Conservation (phyloP, 2,888 invertebrate genomes). For the Platycheirus rosarum region DNA sequence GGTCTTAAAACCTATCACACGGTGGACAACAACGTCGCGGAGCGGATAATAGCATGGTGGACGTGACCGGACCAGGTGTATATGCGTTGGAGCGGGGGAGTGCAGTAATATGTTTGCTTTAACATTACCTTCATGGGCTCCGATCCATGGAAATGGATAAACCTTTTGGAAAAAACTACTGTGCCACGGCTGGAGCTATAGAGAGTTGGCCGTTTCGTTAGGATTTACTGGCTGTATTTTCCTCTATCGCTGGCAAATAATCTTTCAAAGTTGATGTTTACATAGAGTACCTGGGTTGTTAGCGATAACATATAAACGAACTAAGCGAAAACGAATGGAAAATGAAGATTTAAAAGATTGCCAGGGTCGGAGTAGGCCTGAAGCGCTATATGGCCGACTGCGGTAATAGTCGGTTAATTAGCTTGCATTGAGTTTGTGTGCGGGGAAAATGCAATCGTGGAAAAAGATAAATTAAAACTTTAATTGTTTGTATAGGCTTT, state of each 20-base stretch:
- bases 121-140: conserved; percentile 48
- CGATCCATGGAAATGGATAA: conserved; percentile 20
- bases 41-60: not conserved
- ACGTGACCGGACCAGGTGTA: conserved; percentile 38
- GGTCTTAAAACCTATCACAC: not conserved
- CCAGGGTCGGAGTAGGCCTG: conserved; percentile 44
- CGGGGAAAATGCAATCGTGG: conserved; percentile 37
- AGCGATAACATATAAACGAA: conserved; percentile 64
- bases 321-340: conserved; percentile 38
- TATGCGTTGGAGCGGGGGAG: conserved; percentile 39
- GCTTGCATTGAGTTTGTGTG: conserved; percentile 38
- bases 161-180: conserved; percentile 56
- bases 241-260: conserved; percentile 67
- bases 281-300: conserved; percentile 71
- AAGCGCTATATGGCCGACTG: not conserved
- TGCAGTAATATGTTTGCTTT: conserved; percentile 50
- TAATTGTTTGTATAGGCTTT: conserved; percentile 29
- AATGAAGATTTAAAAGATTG: conserved; percentile 41
- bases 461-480: conserved; percentile 40
- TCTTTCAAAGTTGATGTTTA: conserved; percentile 69
- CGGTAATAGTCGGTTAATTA: conserved; percentile 60
- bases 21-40: not conserved
- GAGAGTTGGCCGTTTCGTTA: conserved; percentile 51
- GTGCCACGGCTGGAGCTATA: conserved; percentile 18
- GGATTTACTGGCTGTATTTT: conserved; percentile 64